phyloP scores from a whole-genome alignment of 2,113 vertebrate genomes.

The Daubentonia madagascariensis region DNA sequence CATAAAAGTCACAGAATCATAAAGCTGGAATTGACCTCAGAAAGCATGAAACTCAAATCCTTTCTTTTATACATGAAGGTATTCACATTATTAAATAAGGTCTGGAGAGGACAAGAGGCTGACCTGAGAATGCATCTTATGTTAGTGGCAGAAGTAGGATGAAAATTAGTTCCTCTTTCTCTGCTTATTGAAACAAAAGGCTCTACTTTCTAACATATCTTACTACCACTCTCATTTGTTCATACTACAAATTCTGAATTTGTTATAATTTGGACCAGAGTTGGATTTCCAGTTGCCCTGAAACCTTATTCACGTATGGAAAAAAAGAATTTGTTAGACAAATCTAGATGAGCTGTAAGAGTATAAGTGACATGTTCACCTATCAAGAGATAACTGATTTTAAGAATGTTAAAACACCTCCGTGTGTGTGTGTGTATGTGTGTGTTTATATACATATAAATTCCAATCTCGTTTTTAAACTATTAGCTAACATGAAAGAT shows the following conservation, averaged over 20 bases:
- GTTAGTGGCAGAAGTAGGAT: background rate
- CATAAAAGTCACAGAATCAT: background rate
- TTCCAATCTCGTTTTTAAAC: background rate
- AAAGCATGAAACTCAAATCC: background rate
- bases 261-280: constrained; percentile 13
- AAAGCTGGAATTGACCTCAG: background rate
- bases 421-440: background rate
- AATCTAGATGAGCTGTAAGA: background rate
- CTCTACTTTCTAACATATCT: background rate
- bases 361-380: background rate
- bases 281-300: background rate
- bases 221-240: background rate
- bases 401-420: background rate
- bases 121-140: background rate
- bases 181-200: background rate
- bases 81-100: background rate
- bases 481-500: constrained; percentile 4
- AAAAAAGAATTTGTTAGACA: background rate
- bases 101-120: background rate
- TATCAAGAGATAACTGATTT: background rate
- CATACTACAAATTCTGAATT: background rate
- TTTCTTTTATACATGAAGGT: background rate
- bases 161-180: background rate
- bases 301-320: background rate
- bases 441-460: background rate